These are phyloP conservation scores for Upupa epops DNA, from an alignment of 2,113 vertebrate genomes.

Conservation along the genomic window DNA sequence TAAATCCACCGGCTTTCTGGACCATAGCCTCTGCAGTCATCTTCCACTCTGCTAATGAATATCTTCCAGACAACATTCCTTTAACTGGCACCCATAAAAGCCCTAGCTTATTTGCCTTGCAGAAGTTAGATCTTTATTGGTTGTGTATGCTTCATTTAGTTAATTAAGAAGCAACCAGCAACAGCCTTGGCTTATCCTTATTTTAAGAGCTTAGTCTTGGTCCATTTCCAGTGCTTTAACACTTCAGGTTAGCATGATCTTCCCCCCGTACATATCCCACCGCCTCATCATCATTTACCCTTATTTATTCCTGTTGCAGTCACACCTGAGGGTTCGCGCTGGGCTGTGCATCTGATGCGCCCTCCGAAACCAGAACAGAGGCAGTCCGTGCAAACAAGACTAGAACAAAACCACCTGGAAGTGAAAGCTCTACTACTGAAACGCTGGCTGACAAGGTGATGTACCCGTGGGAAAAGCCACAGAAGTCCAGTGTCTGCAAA, in stretches of 20 bases:
- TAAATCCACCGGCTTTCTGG: constrained; percentile 51
- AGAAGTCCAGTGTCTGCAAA: not conserved
- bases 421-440: not conserved
- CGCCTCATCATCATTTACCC: not conserved
- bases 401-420: not conserved
- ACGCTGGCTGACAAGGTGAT: not conserved
- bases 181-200: not conserved
- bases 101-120: not conserved
- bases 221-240: constrained; percentile 11
- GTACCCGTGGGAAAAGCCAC: not conserved
- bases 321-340: not conserved
- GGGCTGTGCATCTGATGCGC: not conserved
- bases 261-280: not conserved
- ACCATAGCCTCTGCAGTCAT: constrained; percentile 27
- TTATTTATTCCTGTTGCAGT: not conserved
- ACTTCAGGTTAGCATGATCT: not conserved
- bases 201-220: constrained; percentile 2
- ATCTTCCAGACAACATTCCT: constrained; percentile 22
- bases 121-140: constrained; percentile 24
- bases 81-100: constrained; percentile 23
- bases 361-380: not conserved
- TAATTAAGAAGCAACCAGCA: constrained; percentile 43
- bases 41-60: not conserved
- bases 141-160: not conserved
- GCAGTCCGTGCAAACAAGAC: not conserved